These are phyloP conservation scores for Lepidochitona cinerea DNA, from an alignment of 2,888 invertebrate genomes.

Conservation along the genomic window DNA sequence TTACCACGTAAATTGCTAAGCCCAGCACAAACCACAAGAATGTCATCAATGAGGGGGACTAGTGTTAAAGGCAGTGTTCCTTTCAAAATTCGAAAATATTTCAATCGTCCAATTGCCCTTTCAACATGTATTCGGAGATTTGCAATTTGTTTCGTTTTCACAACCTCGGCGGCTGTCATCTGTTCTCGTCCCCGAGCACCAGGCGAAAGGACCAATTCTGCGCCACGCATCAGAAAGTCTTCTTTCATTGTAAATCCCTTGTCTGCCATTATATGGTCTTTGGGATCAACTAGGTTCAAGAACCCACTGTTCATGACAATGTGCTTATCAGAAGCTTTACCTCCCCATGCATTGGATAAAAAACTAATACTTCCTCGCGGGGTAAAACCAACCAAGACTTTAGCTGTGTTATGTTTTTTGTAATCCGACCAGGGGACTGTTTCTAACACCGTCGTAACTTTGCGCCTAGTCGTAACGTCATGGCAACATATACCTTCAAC, in stretches of 20 bases:
- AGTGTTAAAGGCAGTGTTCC: slow-evolving; percentile 26
- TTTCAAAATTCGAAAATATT: slow-evolving; percentile 27
- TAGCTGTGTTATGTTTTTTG: slow-evolving; percentile 28
- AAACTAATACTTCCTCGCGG: slow-evolving; percentile 27
- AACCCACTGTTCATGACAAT: slow-evolving; percentile 23
- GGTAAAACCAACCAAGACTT: slow-evolving; percentile 20
- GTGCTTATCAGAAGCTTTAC: slow-evolving; percentile 26
- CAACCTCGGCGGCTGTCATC: slow-evolving; percentile 13
- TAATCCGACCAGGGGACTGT: slow-evolving; percentile 22
- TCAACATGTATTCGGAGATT: slow-evolving; percentile 36
- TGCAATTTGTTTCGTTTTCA: slow-evolving; percentile 27
- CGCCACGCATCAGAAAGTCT: slow-evolving; percentile 13
- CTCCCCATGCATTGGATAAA: slow-evolving; percentile 27
- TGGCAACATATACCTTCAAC: neutral
- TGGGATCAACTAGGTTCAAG: slow-evolving; percentile 20
- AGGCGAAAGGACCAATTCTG: slow-evolving; percentile 23
- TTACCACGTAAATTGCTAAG: slow-evolving; percentile 26
- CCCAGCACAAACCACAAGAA: slow-evolving; percentile 32
- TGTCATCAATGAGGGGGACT: slow-evolving; percentile 30
- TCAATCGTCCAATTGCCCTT: slow-evolving; percentile 30
- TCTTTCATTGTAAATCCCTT: slow-evolving; percentile 29
- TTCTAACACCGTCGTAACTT: too few species aligned
- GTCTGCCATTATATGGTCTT: slow-evolving; percentile 30
- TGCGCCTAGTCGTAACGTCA: neutral
- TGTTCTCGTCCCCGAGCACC: slow-evolving; percentile 16